Base-by-base conservation (phyloP, 2,888 invertebrate species). In the Nematopogon swammerdamellus region DNA sequence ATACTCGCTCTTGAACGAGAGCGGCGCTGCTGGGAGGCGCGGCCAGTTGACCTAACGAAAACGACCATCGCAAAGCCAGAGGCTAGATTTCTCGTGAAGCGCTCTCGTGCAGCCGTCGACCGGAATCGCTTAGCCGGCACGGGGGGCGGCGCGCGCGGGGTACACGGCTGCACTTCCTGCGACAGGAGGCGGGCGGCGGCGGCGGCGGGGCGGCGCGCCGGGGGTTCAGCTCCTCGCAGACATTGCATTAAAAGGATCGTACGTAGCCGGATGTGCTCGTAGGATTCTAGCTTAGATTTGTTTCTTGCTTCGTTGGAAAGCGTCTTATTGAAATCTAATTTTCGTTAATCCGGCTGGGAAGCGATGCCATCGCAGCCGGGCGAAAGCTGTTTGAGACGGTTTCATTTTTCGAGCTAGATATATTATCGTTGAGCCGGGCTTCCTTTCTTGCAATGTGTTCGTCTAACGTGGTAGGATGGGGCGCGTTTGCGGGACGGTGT, bases 301-400 rank as follows among this genome's bases (percentile, higher is more conserved):
- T 68, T 64, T 63, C 65, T 60, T 64, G 66, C 62, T 62, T 61
- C 66, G 68, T 60, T 64, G 68, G 71, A 70, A 36, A 71, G 65
- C 74, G 70, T 75, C 74, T 76, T 75, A 76, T 76, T 75, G 77
- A 75, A 77, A 77, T 76, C 72, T 72, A 75, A 76, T 77, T 76
- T 76, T 74, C 72, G 70, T 65, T 76, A 76, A 76, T 75, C 76
- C 73, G 58, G 63, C 58, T 60, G 55, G 63, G 55, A 59, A 57
- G 58, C 59, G 57, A 59, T 51, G 52, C 53, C 55, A 14, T 14
- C 14, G 36, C 36, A 25, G 25, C 25, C 25, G 36, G 36, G 4
- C 36, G 36, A 14, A 36, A 3, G n/a, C 36, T 3, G 36, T 14
- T 8, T 14, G 36, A 14, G 36, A 3, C n/a, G 11, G 36, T 62